Evolutionary conservation across 2,888 invertebrate genomes (phyloP), one percentile per base, ranked within the genome.

Genomic region (Brachynemurus nebulosus): DNA sequence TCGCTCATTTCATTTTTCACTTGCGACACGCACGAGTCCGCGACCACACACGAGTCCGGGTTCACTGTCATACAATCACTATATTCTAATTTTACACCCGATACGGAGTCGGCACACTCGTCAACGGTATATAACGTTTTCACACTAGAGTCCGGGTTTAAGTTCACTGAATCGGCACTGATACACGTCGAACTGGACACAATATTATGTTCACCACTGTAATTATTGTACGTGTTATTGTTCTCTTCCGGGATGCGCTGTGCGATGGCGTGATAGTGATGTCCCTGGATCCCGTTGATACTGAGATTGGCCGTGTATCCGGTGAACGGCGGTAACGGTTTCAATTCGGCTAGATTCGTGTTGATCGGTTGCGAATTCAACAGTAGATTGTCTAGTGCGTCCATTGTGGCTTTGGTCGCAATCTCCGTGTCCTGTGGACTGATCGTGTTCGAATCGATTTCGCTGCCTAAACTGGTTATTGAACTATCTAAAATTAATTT

Each of bases 271-370:
- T 88, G 86, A 61, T 83, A 88, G 60, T 88, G 88, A 60, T 86
- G 86, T 2, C 88, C 88, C 42, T 85, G 83, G 56, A 88, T 86
- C 44, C 86, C 86, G 65, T 88, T 88, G 62, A 88, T 88, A 53
- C 85, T 85, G 47, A 89, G 67, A 56, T 88, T 85, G 1, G 85
- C 85, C 14, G 88, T 86, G 65, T 86, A 86, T 20, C 82, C 83
- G 36, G 86, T 84, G 63, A 89, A 88, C 4, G 90, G 89, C 4
- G 89, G 89, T 53, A 90, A 68, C 1, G 83, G 82, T 59, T 89
- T 90, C 50, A 89, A 69, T 58, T 90, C 90, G 25, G 88, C 85
- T 49, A 88, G 70, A 40, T 76, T 78, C 37, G 76, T 71, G 33
- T 75, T 75, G 34, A 72, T 70, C n/a, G 62, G 60, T 53, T 67